phyloP scores from a whole-genome alignment of 2,797 vertebrate genomes.

The Fistularia commersonii region DNA sequence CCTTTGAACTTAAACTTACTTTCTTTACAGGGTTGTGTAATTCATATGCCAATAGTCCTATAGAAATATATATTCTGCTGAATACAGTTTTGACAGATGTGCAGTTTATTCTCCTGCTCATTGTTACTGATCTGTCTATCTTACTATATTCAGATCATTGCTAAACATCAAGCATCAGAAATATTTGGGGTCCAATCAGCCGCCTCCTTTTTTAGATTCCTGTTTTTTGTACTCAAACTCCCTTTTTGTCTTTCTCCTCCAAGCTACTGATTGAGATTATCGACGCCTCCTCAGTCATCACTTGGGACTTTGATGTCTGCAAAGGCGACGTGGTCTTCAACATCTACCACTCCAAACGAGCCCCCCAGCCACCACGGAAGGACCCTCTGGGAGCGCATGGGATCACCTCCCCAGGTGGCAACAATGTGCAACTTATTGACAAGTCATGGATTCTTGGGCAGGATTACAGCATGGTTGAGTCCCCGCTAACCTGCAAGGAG shows the following conservation, averaged over 20 bases:
- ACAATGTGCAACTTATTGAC: slow-evolving; percentile 95
- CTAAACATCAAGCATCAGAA: too few species aligned
- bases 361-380: slow-evolving; percentile 88
- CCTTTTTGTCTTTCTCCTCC: background rate
- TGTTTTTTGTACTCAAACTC: background rate
- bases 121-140: too few species aligned
- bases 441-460: slow-evolving; percentile 89
- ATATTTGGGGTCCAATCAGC: background rate
- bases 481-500: slow-evolving; percentile 91
- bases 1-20: background rate
- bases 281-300: slow-evolving; percentile 94
- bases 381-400: slow-evolving; percentile 87
- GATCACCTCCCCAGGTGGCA: slow-evolving; percentile 86
- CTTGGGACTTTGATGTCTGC: slow-evolving; percentile 98
- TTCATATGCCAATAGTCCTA: too few species aligned
- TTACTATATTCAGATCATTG: too few species aligned
- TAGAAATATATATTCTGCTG: too few species aligned
- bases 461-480: slow-evolving; percentile 98
- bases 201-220: background rate
- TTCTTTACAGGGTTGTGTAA: background rate
- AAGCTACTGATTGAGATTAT: slow-evolving; percentile 92
- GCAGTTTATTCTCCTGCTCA: too few species aligned
- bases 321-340: slow-evolving; percentile 97
- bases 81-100: too few species aligned
- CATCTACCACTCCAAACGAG: slow-evolving; percentile 94